Conservation (phyloP, 2,113 vertebrate species). For the Cyrtonyx montezumae region DNA sequence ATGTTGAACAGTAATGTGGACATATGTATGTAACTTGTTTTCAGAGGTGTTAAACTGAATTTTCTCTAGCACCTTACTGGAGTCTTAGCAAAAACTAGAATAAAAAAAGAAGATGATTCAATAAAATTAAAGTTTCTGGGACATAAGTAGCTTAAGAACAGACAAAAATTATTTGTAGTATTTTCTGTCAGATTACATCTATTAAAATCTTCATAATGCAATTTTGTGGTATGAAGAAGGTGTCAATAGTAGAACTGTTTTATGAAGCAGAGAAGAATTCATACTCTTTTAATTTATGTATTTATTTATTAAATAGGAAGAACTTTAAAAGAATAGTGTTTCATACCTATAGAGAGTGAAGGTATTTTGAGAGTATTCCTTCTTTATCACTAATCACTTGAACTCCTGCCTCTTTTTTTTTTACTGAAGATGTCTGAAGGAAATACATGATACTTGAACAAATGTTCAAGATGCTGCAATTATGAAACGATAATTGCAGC, state of each 20-base stretch:
- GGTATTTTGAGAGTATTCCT: neutral
- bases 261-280: neutral
- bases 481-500: slow-evolving; percentile 54
- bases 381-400: neutral
- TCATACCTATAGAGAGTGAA: neutral
- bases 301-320: neutral
- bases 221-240: neutral
- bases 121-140: neutral
- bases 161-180: neutral
- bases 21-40: neutral
- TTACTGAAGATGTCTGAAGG: slow-evolving; percentile 31
- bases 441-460: slow-evolving; percentile 17
- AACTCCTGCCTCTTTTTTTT: slow-evolving; percentile 11
- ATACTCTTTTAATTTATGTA: neutral
- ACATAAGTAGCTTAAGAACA: neutral
- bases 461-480: slow-evolving; percentile 33
- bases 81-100: neutral
- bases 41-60: neutral
- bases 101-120: neutral
- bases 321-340: neutral
- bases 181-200: neutral
- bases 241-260: neutral
- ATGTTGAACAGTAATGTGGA: neutral
- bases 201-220: neutral
- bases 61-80: neutral